phyloP scores from a whole-genome alignment of 2,113 vertebrate species.

The Zonotrichia leucophrys region DNA sequence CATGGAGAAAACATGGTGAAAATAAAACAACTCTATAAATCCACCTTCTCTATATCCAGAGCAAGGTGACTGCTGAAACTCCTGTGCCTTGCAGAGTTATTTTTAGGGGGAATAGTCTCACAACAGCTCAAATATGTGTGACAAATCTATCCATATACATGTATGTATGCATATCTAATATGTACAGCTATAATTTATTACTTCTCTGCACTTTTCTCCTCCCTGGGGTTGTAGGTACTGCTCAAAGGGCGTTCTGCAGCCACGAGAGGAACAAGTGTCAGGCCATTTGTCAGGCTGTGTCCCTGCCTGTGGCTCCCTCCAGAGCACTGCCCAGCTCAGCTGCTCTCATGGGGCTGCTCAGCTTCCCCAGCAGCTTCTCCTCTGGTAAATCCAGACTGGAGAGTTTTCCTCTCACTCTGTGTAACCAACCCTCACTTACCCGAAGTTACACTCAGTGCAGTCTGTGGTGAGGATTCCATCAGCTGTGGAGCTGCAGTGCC shows the following conservation, averaged over 20 bases:
- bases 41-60: not conserved
- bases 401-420: not conserved
- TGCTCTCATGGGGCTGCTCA: not conserved
- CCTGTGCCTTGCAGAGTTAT: not conserved
- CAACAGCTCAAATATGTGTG: not conserved
- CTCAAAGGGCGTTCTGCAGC: not conserved
- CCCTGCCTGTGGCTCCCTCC: not conserved
- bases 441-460: not conserved
- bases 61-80: not conserved
- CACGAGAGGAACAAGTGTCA: not conserved
- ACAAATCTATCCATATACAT: not conserved
- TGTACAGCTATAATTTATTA: not conserved
- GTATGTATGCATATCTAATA: not conserved
- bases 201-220: not conserved
- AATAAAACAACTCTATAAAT: not conserved
- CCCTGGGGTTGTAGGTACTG: not conserved
- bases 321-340: not conserved
- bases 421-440: fast-evolving
- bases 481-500: not conserved
- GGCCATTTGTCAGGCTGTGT: not conserved
- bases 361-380: not conserved
- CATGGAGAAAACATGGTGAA: not conserved
- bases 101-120: not conserved
- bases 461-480: fast-evolving
- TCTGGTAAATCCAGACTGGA: not conserved